These are phyloP conservation scores for Enteromius afrohamiltoni DNA, from an alignment of 2,797 vertebrate genomes.

Conservation along the genomic window DNA sequence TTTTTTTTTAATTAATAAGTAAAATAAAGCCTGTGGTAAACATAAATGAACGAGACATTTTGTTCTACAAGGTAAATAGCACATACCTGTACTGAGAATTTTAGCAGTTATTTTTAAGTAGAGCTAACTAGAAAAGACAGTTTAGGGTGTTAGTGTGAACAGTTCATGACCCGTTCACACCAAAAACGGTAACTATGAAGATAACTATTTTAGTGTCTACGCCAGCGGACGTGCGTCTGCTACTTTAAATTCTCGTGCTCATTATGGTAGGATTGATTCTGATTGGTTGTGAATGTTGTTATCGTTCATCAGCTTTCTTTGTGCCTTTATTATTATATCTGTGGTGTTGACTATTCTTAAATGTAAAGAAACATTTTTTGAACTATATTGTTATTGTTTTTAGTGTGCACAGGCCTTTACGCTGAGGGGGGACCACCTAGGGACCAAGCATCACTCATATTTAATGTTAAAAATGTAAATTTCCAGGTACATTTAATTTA, in stretches of 20 bases:
- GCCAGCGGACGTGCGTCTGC: not conserved
- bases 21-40: not conserved
- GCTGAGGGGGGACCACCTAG: not conserved
- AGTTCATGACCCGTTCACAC: not conserved
- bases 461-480: not conserved
- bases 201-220: not conserved
- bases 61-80: not conserved
- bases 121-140: not conserved
- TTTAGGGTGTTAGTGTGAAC: not conserved
- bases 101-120: not conserved
- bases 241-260: not conserved
- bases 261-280: not conserved
- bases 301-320: not conserved
- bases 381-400: not conserved
- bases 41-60: not conserved
- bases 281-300: not conserved
- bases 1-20: not conserved
- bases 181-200: not conserved
- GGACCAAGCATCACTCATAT: not conserved
- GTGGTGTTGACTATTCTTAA: not conserved
- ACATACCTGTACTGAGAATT: not conserved
- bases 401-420: not conserved
- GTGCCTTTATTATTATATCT: not conserved
- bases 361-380: not conserved
- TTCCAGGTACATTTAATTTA: not conserved